These are phyloP conservation scores for Hemithea aestivaria DNA, from an alignment of 2,888 invertebrate genomes.

Conservation along the genomic window DNA sequence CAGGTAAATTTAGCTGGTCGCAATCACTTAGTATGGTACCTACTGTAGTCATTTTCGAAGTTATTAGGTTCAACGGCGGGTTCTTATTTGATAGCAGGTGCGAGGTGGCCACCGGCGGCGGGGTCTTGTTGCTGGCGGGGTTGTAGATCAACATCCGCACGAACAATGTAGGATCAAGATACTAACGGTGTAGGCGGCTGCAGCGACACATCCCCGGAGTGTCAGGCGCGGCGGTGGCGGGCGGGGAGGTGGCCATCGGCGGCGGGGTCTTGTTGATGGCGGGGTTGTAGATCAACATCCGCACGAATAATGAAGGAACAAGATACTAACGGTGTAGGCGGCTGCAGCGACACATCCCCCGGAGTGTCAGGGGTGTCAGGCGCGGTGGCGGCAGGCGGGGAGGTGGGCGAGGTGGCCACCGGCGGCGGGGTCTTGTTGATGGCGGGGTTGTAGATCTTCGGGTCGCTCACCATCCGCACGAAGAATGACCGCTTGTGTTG, in stretches of 20 bases:
- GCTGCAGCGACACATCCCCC: constrained; percentile 32
- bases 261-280: constrained; percentile 89
- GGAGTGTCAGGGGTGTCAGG: constrained; percentile 61
- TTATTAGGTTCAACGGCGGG: no score
- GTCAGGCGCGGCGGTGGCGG: constrained; percentile 67
- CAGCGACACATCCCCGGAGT: constrained; percentile 37
- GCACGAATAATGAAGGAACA: no score
- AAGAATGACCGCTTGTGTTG: constrained; percentile 97
- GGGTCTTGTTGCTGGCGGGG: constrained; percentile 90
- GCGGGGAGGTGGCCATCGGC: constrained; percentile 77
- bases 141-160: constrained; percentile 87
- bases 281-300: constrained; percentile 93
- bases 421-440: constrained; percentile 88
- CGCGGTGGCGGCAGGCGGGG: constrained; percentile 62
- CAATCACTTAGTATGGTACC: no score
- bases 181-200: constrained; percentile 60
- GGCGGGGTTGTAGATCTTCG: constrained; percentile 96
- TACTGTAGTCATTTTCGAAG: no score
- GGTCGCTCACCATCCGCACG: constrained; percentile 98
- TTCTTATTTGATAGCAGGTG: constrained; percentile 77
- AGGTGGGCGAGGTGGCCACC: constrained; percentile 73
- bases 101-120: constrained; percentile 80
- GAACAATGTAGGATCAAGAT: not conserved
- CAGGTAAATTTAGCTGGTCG: no score
- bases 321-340: constrained; percentile 55